Evolutionary conservation across 1,140 invertebrate genomes (phyloP).

Genomic region (Caenorhabditis inopinata): DNA sequence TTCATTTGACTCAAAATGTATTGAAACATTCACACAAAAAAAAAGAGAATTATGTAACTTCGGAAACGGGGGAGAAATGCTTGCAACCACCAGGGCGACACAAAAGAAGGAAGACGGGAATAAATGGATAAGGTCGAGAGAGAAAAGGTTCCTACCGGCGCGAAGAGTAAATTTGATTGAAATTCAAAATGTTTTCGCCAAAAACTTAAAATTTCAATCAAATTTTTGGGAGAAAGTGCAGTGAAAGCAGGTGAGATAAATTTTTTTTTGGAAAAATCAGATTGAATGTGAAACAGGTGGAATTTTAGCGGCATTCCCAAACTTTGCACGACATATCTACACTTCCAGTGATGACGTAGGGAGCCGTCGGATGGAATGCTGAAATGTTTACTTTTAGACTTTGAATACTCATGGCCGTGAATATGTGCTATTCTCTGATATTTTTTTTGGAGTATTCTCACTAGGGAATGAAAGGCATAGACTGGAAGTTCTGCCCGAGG

Average conservation of each 20-base stretch:
- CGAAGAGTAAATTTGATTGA: not conserved
- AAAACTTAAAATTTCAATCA: not conserved
- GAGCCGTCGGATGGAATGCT: constrained; percentile 42
- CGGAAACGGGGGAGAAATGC: no score
- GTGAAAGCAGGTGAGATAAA: not conserved
- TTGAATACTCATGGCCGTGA: no score
- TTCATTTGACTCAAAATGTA: no score
- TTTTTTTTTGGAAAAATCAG: not conserved
- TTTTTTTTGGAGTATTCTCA: no score
- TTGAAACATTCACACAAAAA: no score
- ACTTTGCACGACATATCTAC: constrained; percentile 43
- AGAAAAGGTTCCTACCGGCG: not conserved
- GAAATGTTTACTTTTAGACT: no score
- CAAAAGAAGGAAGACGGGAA: not conserved
- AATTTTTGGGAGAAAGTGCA: not conserved
- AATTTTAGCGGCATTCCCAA: constrained; percentile 39
- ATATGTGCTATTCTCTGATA: no score
- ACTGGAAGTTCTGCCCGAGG: no score
- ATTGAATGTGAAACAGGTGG: not conserved
- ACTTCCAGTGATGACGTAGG: constrained; percentile 40
- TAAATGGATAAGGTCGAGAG: no score
- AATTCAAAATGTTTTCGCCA: not conserved
- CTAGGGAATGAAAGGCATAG: no score
- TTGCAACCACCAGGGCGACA: constrained; percentile 17
- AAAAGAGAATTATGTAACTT: no score